Evolutionary conservation across 2,113 vertebrate species (phyloP).

Genomic region (Trachemys scripta): DNA sequence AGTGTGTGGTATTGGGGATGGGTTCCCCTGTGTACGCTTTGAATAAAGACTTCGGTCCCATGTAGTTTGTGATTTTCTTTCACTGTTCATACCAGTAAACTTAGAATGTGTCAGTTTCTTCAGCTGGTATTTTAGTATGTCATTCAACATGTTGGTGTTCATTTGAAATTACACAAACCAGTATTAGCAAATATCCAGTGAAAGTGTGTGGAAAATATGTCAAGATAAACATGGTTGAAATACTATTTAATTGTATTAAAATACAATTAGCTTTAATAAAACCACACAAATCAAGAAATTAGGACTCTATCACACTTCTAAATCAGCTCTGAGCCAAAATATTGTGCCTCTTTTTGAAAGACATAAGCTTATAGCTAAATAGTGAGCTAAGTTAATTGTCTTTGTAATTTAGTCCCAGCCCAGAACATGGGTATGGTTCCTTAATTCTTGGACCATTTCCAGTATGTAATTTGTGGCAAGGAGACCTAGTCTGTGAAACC

Average conservation of each 20-base stretch:
- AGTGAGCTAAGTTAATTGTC: neutral
- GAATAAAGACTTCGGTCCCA: neutral
- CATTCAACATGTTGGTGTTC: neutral
- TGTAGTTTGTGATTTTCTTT: neutral
- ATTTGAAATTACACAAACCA: neutral
- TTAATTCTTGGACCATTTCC: neutral
- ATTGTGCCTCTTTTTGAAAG: neutral
- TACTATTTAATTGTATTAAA: neutral
- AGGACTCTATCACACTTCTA: neutral
- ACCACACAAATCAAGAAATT: neutral
- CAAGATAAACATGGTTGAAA: neutral
- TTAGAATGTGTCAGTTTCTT: neutral
- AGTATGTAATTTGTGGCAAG: neutral
- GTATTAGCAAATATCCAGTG: neutral
- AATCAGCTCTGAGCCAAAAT: neutral
- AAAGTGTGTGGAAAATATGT: neutral
- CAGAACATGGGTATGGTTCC: neutral
- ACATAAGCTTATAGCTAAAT: neutral
- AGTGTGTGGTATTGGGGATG: neutral
- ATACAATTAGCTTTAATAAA: neutral
- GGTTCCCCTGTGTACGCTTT: neutral
- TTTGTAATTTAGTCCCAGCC: neutral
- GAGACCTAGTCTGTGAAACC: neutral
- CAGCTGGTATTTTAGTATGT: neutral
- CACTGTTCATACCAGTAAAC: neutral